Evolutionary conservation across 1,140 invertebrate species (phyloP).

Genomic region (Pseudomyrmex concolor): DNA sequence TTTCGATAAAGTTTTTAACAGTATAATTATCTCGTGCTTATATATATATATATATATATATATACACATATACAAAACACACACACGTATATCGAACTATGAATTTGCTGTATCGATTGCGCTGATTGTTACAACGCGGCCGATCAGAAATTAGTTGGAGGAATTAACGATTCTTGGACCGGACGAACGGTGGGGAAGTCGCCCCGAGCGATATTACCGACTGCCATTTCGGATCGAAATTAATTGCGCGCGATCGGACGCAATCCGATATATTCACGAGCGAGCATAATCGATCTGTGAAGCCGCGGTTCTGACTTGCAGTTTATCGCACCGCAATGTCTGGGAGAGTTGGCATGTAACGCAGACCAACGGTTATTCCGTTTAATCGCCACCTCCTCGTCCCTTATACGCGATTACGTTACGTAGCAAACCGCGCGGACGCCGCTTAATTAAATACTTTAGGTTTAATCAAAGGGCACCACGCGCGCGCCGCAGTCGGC

Average conservation of each 20-base stretch:
- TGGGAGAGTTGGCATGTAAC: slow-evolving; percentile 49
- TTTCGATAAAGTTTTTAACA: not conserved
- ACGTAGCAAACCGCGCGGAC: slow-evolving; percentile 19
- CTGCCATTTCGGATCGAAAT: slow-evolving; percentile 37
- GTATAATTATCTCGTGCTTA: not conserved
- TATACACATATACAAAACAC: no score
- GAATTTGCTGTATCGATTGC: not conserved
- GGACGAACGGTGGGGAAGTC: not conserved
- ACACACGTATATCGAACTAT: not conserved
- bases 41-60: no score
- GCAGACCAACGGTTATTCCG: slow-evolving; percentile 41
- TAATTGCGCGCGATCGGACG: slow-evolving; percentile 33
- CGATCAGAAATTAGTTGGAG: slow-evolving; percentile 8
- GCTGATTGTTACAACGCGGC: not conserved
- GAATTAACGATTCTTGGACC: slow-evolving; percentile 16
- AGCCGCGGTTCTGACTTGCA: slow-evolving; percentile 32
- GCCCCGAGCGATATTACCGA: slow-evolving; percentile 1
- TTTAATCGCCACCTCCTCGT: slow-evolving; percentile 49
- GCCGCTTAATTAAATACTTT: slow-evolving; percentile 69
- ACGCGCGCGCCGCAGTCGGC: no score
- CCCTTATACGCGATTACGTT: slow-evolving; percentile 7
- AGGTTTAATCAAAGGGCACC: slow-evolving; percentile 59
- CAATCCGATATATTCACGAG: slow-evolving; percentile 41
- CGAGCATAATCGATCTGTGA: slow-evolving; percentile 46
- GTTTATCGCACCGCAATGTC: slow-evolving; percentile 35